These are phyloP conservation scores for Zaprionus lineosus DNA, from an alignment of 2,888 invertebrate genomes.

Conservation along the genomic window DNA sequence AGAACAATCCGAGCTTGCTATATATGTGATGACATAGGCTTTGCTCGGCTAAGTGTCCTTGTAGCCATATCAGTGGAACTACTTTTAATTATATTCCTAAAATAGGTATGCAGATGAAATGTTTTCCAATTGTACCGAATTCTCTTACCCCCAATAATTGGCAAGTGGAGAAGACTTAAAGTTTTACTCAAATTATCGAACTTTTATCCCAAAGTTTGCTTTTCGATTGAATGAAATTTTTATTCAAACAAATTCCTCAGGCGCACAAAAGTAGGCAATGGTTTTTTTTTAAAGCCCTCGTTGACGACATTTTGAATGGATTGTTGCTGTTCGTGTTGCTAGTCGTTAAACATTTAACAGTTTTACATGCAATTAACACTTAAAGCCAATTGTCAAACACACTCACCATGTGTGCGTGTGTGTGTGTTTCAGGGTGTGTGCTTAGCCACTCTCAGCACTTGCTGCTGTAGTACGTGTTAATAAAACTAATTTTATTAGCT, in stretches of 20 bases:
- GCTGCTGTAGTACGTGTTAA: slow-evolving; percentile 74
- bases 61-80: neutral
- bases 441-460: slow-evolving; percentile 54
- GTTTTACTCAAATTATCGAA: too few species aligned
- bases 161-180: too few species aligned
- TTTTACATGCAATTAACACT: slow-evolving; percentile 74
- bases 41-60: neutral
- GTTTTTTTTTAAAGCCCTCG: slow-evolving; percentile 32
- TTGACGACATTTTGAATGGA: slow-evolving; percentile 20
- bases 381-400: slow-evolving; percentile 41
- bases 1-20: slow-evolving; percentile 12
- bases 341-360: slow-evolving; percentile 40
- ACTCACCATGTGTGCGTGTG: slow-evolving; percentile 10
- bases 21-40: slow-evolving; percentile 35
- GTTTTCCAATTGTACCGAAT: neutral
- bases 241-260: neutral
- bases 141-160: too few species aligned
- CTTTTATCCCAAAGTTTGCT: neutral
- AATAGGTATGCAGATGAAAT: slow-evolving; percentile 52
- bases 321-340: slow-evolving; percentile 1
- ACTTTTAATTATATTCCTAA: neutral
- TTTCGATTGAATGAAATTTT: neutral
- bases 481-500: slow-evolving; percentile 80
- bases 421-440: slow-evolving; percentile 29
- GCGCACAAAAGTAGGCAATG: slow-evolving; percentile 54